Conservation (phyloP, 1,140 invertebrate genomes). For the Solenopsis fugax region DNA sequence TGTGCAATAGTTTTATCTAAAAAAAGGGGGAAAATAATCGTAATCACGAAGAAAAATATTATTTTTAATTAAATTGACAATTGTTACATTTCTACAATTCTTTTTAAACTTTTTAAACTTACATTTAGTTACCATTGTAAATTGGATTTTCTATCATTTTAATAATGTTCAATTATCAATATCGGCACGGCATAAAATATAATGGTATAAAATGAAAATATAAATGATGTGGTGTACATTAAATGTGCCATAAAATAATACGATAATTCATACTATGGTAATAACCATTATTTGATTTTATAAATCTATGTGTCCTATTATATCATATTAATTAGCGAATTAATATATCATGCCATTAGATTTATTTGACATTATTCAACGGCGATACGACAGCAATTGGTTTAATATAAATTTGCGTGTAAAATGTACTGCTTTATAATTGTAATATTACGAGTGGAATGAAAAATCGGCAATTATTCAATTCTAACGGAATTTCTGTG, state of each 20-base stretch:
- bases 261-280: constrained; percentile 9
- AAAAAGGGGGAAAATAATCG: no score
- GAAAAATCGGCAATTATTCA: constrained; percentile 39
- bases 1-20: background rate
- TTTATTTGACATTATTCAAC: constrained; percentile 44
- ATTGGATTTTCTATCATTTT: background rate
- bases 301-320: constrained; percentile 37
- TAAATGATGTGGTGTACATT: background rate
- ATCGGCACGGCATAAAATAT: background rate
- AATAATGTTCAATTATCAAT: background rate
- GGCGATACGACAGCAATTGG: constrained; percentile 6
- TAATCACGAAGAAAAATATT: background rate
- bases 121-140: background rate
- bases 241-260: constrained; percentile 18
- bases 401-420: constrained; percentile 21
- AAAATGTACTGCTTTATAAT: constrained; percentile 33
- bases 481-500: background rate
- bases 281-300: constrained; percentile 43
- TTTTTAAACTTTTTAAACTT: background rate
- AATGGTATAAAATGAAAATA: background rate
- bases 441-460: constrained; percentile 17
- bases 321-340: constrained; percentile 42
- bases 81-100: background rate
- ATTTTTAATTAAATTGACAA: constrained; percentile 10
- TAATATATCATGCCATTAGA: constrained; percentile 50